Evolutionary conservation across 2,797 vertebrate species (phyloP), one percentile per base, ranked within the genome.

Genomic region (Simalia tracyae): DNA sequence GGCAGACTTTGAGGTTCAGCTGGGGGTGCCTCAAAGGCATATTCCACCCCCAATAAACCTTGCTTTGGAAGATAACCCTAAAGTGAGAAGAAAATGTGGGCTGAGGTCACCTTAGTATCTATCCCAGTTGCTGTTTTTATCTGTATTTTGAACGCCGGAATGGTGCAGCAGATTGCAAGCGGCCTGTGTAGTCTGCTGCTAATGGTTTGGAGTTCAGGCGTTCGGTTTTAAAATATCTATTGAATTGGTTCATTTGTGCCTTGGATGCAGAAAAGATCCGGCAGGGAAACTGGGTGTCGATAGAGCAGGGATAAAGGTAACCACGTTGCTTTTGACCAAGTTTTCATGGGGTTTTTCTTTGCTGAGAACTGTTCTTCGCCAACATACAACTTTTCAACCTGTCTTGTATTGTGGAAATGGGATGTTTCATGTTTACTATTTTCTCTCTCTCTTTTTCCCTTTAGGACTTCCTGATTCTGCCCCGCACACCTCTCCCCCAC

Each of bases 401-500:
- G 14, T 72, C 5, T 31, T 86, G 31, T 91, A n/a, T 24, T 24
- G 12, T 15, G 31, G 9, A 0, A n/a, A 5, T 50, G 42, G 42
- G 17, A 31, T 17, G 11, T 14, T 63, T 59, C 60, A 85, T 6
- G 22, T 28, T 12, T 8, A 56, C 36, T 64, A 11, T 8, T 36
- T 28, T 81, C 66, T 54, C 57, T 56, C 56, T 66, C 60, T 92
- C 68, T 86, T 54, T 89, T 6, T 36, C 3, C 17, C 89, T 57
- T 90, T 97, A 99, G 98, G 98, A 95, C 97, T 97, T 66, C 93
- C 96, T 1, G 97, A 97, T 90, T 96, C 97, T 0, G 97, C 97
- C 42, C 98, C 98, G 92, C 98, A 98, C 96, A 98, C 98, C 96
- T 98, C 98, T 93, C 98, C 98, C 19, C 98, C 98, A 60, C 98